Base-by-base conservation (phyloP, 2,888 invertebrate genomes). In the Xanthia togata region DNA sequence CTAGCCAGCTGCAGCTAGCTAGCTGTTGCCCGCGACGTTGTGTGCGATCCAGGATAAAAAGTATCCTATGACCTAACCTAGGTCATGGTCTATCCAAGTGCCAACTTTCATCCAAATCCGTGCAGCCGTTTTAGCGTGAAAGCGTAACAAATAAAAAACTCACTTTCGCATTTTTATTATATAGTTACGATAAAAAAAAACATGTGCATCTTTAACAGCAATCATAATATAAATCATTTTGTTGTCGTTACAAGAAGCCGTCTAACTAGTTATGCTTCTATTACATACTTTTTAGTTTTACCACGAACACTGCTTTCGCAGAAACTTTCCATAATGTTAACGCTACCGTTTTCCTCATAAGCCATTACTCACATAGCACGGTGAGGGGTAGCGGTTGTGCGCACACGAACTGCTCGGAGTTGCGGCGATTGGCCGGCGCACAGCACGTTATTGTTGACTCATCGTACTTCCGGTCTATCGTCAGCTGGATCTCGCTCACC, bases 361-460 rank as follows among this genome's bases (percentile, higher is more conserved):
- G 41, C 38, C 26, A 53, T 76, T 60, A 93, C 95, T 92, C 81
- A 96, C 96, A 96, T 4, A 93, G 78, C 3, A 96, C 94, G 38
- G 91, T 92, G 35, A 96, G 92, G 20, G 94, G 93, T 62, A 95
- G 87, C 5, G 92, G 89, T 65, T 92, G 90, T 11, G 96, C 93
- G 87, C 96, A 96, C 35, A 92, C 85, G 79, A 87, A 90, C 23
- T 88, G 86, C 6, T 92, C 90, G 4, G 85, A 83, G 70, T 82
- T 90, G 41, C 93, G 93, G 1, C 81, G 82, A 84, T 94, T 89
- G 31, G 92, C 90, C 57, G 93, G 93, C 83, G 92, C 94, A 86
- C 96, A 96, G 85, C 96, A 96, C n/a, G 95, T 94, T 35, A 96
- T 85, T 12, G 86, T 90, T 17, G 94, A 89, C 89, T 96, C 96